Base-by-base conservation (phyloP, 2,888 invertebrate genomes). In the Amblyteles armatorius region DNA sequence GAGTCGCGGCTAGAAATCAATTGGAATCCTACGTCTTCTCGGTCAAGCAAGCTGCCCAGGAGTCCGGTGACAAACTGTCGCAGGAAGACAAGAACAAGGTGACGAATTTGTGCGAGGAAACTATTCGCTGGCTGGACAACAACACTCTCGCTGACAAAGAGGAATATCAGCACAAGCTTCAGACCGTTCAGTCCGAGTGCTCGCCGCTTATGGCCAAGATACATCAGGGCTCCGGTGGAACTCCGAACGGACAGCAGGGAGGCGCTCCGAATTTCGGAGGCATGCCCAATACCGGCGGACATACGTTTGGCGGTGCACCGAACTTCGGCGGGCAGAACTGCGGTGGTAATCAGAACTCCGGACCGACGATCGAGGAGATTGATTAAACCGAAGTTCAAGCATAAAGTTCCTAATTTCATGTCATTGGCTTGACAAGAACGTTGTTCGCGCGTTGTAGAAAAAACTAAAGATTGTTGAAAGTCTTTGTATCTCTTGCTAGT, bases 401-500 rank as follows among this genome's bases (percentile, higher is more conserved):
- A 26, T 4, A 57, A 57, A 57, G 57, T 57, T 57, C 57, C 57
- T 57, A 22, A 57, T 57, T 22, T 57, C 57, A 26, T 26, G 11
- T 11, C 22, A 9, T 26, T 22, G 0, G 13, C 97, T 26, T 22
- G 0, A 26, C 97, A 48, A 97, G 98, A 93, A 96, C 98, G 83
- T 94, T 98, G 73, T 98, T 98, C 88, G 98, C 98, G 2, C 95
- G 98, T 79, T 96, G 96, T 89, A 95, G 0, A 96, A 96, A 90
- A 96, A 98, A 44, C 97, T 97, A 93, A 95, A 96, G 67, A 98
- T 98, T 92, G 96, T 97, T 92, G 97, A 97, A 92, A 26, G 98
- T 98, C 77, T 95, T 99, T 84, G 96, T 48, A 16, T 48, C 57
- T 57, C 26, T 11, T 26, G 13, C 13, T 57, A 57, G 11, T 57